Evolutionary conservation across 2,113 vertebrate genomes (phyloP), one percentile per base, ranked within the genome.

Genomic region (Siphamia tubifer): DNA sequence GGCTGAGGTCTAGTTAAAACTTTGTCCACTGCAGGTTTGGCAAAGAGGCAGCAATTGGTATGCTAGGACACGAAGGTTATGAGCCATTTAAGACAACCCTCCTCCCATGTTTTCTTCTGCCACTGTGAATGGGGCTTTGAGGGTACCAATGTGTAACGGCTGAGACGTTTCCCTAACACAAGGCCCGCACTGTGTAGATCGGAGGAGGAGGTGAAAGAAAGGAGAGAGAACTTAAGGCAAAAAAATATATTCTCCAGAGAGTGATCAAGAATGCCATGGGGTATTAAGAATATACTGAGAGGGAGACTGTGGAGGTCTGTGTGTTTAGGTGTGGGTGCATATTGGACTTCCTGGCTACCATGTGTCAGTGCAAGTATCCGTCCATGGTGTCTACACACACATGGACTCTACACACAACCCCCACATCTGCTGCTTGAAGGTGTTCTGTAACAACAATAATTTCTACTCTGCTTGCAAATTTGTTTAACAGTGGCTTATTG

Each of bases 31-130:
- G 15, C 28, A 74, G 13, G 51, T 23, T 44, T 69, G 66, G 56
- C 66, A 58, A 7, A 28, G 31, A 4, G 4, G 63, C 52, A 68
- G 19, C 40, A 30, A n/a, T 21, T 15, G 47, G 54, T 61, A 61
- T 61, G 61, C 17, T 19, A 16, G 44, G 35, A 64, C 55, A 67
- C 53, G 53, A 79, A 19, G 64, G 71, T 74, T 68, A 62, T 32
- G 79, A 85, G 62, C 67, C 82, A 44, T 75, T 86, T 53, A 84
- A 73, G 64, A 63, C 44, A 72, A 65, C 16, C 48, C 24, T 24
- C 12, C 45, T 42, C 47, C 47, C 23, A 13, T 55, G 61, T 72
- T 74, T 76, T 73, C 73, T 35, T 64, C 51, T 55, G 45, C 38
- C 45, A 16, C 40, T 24, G 68, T 64, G 64, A 81, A 78, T 44